Conservation (phyloP, 2,888 invertebrate genomes). For the Plusia festucae region DNA sequence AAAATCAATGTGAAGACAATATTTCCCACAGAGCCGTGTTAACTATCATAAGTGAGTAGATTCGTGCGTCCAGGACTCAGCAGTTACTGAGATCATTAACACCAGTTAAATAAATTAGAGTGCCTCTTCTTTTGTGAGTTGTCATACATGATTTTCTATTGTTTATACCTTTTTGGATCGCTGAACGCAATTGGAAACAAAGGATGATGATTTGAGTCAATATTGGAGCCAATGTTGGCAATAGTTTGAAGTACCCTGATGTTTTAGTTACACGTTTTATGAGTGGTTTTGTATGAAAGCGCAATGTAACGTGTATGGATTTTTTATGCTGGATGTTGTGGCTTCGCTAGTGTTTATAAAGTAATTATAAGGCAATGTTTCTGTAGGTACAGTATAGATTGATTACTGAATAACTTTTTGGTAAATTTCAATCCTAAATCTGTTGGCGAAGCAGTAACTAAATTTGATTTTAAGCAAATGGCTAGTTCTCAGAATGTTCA, state of each 20-base stretch:
- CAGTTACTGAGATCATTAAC: constrained; percentile 46
- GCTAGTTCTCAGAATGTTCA: too few species aligned
- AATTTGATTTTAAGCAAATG: too few species aligned
- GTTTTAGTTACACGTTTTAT: constrained; percentile 10
- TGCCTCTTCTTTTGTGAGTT: constrained; percentile 34
- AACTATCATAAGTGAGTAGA: constrained; percentile 42
- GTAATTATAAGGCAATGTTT: too few species aligned
- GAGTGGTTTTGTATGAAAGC: not conserved
- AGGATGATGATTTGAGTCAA: constrained; percentile 5
- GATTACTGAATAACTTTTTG: too few species aligned
- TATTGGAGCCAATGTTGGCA: constrained; percentile 13
- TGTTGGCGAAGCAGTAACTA: too few species aligned
- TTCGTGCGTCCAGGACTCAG: constrained; percentile 33
- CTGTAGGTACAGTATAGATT: too few species aligned
- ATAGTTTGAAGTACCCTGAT: not conserved
- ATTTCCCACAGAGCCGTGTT: constrained; percentile 47
- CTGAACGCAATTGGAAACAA: constrained; percentile 13
- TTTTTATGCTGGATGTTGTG: too few species aligned
- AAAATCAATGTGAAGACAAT: constrained; percentile 54
- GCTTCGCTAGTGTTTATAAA: too few species aligned
- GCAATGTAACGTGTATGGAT: not conserved
- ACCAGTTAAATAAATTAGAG: constrained; percentile 55
- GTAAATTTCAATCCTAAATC: too few species aligned
- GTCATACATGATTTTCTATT: constrained; percentile 46
- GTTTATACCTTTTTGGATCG: constrained; percentile 30